These are phyloP conservation scores for Ramazzottius varieornatus DNA, from an alignment of 2,888 invertebrate species.

Conservation along the genomic window DNA sequence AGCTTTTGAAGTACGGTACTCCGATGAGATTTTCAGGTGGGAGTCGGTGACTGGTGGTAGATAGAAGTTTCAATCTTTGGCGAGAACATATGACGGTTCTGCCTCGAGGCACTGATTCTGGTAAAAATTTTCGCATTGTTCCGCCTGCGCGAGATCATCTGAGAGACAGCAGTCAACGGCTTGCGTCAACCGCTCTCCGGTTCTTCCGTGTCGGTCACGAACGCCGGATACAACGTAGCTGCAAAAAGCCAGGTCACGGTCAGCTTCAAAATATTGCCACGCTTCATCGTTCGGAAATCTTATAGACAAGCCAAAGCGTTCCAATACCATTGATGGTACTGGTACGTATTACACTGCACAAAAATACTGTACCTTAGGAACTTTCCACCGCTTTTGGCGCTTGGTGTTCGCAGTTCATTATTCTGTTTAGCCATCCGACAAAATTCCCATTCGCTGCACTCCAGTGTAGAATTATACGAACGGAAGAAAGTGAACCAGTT, in stretches of 20 bases:
- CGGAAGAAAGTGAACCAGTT: background rate
- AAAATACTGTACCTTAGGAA: background rate
- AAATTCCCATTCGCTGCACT: background rate
- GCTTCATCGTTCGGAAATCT: background rate
- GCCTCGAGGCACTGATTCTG: background rate
- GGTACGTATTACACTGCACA: background rate
- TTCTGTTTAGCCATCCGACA: background rate
- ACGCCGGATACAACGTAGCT: background rate
- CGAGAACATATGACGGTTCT: background rate
- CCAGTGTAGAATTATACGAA: background rate
- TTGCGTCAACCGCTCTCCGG: background rate
- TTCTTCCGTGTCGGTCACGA: background rate
- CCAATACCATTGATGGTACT: background rate
- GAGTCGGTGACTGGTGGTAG: too few species aligned
- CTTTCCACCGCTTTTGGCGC: background rate
- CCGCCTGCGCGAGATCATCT: background rate
- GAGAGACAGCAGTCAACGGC: conserved; percentile 2
- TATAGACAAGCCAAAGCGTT: background rate
- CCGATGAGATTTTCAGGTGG: too few species aligned
- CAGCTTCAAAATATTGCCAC: background rate
- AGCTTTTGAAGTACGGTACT: too few species aligned
- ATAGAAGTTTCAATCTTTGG: background rate
- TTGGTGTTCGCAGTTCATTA: background rate
- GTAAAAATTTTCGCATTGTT: background rate
- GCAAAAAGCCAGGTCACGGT: background rate